A percentile compares a stretch with the other conserved stretches of the same genome.
Evolutionary conservation across 53 echinoderm and acorn worm genomes (phyloP).

Genomic region (Stichopus horrens): DNA sequence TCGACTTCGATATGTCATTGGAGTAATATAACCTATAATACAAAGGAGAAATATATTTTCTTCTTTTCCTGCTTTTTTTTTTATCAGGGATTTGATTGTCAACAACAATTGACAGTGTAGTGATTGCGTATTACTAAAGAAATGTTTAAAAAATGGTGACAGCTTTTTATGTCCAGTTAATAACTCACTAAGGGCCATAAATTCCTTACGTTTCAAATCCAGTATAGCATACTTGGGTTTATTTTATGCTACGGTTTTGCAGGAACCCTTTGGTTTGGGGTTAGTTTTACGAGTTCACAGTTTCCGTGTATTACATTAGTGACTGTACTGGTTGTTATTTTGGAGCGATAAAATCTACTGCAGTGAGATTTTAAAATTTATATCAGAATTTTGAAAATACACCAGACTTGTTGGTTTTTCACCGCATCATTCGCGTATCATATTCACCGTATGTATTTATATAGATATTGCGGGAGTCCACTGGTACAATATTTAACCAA

Average conservation of each 20-base stretch:
- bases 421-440: neutral
- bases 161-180: conserved; percentile 11
- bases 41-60: no score
- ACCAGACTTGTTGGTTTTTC: neutral
- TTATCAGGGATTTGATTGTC: no score
- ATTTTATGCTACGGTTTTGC: neutral
- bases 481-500: no score
- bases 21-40: no score
- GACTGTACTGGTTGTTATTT: neutral
- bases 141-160: neutral
- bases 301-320: neutral
- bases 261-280: neutral
- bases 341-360: neutral
- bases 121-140: neutral
- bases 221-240: neutral
- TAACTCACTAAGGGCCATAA: neutral
- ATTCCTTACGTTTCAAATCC: neutral
- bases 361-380: neutral
- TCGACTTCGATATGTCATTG: no score
- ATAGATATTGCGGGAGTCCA: no score
- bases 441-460: neutral
- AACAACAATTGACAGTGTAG: neutral
- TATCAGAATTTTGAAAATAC: neutral
- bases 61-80: no score
- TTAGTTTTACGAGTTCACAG: neutral